phyloP scores from a whole-genome alignment of 2,113 vertebrate genomes.

The Leptodactylus fuscus region DNA sequence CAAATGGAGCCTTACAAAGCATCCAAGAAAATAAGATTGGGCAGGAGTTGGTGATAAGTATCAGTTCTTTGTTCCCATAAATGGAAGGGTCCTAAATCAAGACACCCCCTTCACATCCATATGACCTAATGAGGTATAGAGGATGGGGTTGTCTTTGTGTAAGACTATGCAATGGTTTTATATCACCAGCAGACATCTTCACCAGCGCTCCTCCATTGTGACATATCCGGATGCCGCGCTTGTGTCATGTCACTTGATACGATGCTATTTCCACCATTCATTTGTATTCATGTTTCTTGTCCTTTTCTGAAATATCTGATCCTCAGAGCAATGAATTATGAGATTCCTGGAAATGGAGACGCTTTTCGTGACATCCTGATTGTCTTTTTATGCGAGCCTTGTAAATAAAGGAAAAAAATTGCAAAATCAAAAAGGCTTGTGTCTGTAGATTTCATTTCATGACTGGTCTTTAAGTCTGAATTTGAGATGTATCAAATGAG shows the following conservation, averaged over 20 bases:
- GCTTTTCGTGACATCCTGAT: slow-evolving; percentile 3
- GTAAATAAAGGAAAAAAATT: neutral
- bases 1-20: no score
- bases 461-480: neutral
- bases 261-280: neutral
- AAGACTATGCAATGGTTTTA: no score
- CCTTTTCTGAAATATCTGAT: slow-evolving; percentile 17
- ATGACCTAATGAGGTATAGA: no score
- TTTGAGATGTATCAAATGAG: neutral
- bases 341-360: slow-evolving; percentile 4
- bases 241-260: neutral
- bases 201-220: no score
- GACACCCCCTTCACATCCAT: no score
- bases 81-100: no score
- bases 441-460: slow-evolving; percentile 1
- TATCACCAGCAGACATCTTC: no score
- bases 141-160: no score
- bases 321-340: slow-evolving; percentile 26
- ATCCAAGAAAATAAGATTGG: no score
- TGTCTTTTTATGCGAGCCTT: slow-evolving; percentile 35
- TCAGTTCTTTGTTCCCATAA: no score
- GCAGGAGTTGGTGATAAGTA: no score
- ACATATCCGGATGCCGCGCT: no score
- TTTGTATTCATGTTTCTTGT: slow-evolving; percentile 29
- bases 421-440: neutral